Percentiles rank a stretch among this genome's conserved stretches.
Evolutionary conservation across 2,797 vertebrate species (phyloP).

Genomic region (Spea hammondii): DNA sequence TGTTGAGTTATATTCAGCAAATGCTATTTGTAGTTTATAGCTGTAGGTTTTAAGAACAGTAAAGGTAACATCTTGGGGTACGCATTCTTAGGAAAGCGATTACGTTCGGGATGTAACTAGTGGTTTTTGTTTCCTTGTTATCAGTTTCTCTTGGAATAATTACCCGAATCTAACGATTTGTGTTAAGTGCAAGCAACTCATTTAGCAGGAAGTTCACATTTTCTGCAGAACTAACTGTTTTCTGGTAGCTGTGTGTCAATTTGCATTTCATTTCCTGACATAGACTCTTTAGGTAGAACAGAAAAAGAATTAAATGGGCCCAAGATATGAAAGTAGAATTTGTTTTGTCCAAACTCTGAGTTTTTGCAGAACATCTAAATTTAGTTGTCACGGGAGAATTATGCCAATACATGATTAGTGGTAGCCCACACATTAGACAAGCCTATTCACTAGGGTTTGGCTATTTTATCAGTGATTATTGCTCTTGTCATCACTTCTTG

Average conservation of each 20-base stretch:
- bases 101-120: background rate
- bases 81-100: background rate
- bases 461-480: no score
- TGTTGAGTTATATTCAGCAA: no score
- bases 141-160: constrained; percentile 3
- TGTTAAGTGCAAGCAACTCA: background rate
- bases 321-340: no score
- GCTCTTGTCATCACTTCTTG: no score
- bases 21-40: background rate
- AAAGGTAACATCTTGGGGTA: background rate
- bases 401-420: no score
- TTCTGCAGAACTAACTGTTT: background rate
- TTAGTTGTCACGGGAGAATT: no score
- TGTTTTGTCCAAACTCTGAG: no score
- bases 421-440: no score
- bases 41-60: background rate
- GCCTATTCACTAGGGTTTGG: no score
- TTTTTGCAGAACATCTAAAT: no score
- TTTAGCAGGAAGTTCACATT: background rate
- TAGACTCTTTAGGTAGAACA: background rate
- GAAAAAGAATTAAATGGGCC: no score
- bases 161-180: background rate
- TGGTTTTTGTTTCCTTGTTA: background rate
- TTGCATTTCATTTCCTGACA: background rate
- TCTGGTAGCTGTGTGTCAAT: background rate